phyloP scores from a whole-genome alignment of 2,888 invertebrate species.

The Cephalotes varians region DNA sequence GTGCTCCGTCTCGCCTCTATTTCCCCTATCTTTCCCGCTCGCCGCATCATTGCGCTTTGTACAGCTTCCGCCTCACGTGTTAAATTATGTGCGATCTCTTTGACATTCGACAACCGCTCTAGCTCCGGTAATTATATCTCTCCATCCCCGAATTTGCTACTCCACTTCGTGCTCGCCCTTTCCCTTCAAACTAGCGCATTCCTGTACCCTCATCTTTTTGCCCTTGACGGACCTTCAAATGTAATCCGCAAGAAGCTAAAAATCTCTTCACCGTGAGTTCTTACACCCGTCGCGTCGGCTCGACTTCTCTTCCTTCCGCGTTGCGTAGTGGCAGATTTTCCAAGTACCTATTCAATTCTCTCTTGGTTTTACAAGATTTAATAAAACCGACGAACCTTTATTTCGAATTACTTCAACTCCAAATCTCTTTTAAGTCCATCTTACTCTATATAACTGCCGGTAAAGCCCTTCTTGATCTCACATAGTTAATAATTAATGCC shows the following conservation, averaged over 20 bases:
- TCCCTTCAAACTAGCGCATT: slow-evolving; percentile 1
- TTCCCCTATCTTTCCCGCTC: slow-evolving; percentile 45
- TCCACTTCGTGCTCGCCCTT: slow-evolving; percentile 8
- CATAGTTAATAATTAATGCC: not conserved
- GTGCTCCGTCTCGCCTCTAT: slow-evolving; percentile 36
- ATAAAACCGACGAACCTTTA: not conserved
- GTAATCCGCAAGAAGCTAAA: slow-evolving; percentile 22
- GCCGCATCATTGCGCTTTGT: slow-evolving; percentile 43
- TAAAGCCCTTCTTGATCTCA: not conserved
- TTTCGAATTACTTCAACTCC: slow-evolving; percentile 9
- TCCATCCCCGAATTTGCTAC: slow-evolving; percentile 54
- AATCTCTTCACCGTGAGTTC: slow-evolving; percentile 57
- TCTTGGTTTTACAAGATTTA: slow-evolving; percentile 12
- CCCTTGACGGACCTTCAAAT: slow-evolving; percentile 23
- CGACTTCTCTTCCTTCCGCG: slow-evolving; percentile 3
- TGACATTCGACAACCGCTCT: slow-evolving; percentile 73
- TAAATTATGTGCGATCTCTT: slow-evolving; percentile 76
- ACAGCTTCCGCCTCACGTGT: slow-evolving; percentile 58
- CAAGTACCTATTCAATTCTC: slow-evolving; percentile 44
- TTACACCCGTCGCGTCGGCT: slow-evolving; percentile 52
- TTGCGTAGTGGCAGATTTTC: slow-evolving; percentile 29
- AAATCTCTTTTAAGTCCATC: not conserved
- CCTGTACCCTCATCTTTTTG: slow-evolving; percentile 20
- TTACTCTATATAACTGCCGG: not conserved
- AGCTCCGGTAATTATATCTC: slow-evolving; percentile 73